Base-by-base conservation (phyloP, 2,888 invertebrate genomes). In the Spodoptera picta region DNA sequence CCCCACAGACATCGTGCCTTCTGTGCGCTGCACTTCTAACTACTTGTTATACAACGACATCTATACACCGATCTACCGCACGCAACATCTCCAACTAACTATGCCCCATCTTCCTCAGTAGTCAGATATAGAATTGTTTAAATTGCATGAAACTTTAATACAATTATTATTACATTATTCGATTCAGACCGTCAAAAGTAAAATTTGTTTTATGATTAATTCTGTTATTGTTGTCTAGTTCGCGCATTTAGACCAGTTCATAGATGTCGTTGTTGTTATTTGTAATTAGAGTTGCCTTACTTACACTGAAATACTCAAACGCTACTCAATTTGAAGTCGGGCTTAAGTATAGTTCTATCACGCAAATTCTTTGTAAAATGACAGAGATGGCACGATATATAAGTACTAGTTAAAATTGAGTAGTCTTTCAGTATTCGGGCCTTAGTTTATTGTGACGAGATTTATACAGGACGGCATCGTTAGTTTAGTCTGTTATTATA, bases 211-310 rank as follows among this genome's bases (percentile, higher is more conserved):
- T 36, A 36, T 36, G 36, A 9, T 6, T 50, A 23, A 53, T 43
- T 36, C 10, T 63, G 14, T 49, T 65, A 14, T 44, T 46, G 14
- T 14, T 6, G 31, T 31, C n/a, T 3, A 44, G 2, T 1, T 47
- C 9, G 11, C 47, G 27, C 44, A 47, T 27, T 23, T 50, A 24
- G 24, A 42, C 24, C 11, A 53, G 57, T 27, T 42, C 48, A 73
- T 48, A 24, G 44, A 41, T 67, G 60, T 73, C 60, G 73, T 67
- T 66, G 67, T 59, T 51, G 51, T 45, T 51, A 52, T 75, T 77
- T 64, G 67, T 81, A 77, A 73, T 78, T 85, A 81, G 73, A 69
- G 73, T 82, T 83, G 84, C 84, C 84, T 84, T 85, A 83, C 57
- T 75, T 19, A 19, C 19, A 19, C 19, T 19, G 19, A 19, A 0